phyloP scores from a whole-genome alignment of 1,140 invertebrate genomes.

The Laupala kohalensis region DNA sequence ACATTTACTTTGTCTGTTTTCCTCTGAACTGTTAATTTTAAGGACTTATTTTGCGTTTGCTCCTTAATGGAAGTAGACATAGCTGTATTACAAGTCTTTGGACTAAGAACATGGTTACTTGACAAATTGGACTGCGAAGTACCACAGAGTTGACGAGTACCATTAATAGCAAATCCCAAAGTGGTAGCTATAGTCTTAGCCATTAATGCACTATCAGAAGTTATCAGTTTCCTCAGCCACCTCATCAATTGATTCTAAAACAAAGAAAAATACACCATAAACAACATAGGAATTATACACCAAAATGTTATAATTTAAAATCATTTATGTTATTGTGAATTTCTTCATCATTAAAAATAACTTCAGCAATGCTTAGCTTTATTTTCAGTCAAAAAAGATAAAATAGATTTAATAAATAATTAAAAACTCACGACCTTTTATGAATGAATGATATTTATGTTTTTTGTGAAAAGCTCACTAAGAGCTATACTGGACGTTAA shows the following conservation, averaged over 20 bases:
- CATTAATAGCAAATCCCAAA: neutral
- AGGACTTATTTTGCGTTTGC: neutral
- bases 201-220: neutral
- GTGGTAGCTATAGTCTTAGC: neutral
- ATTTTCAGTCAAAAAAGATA: too few species aligned
- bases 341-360: too few species aligned
- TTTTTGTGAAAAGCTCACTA: too few species aligned
- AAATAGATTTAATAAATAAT: too few species aligned
- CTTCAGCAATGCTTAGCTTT: too few species aligned
- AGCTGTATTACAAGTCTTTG: neutral
- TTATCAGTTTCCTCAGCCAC: neutral
- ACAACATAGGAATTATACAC: too few species aligned
- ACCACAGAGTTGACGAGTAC: neutral
- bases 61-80: neutral
- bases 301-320: too few species aligned
- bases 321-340: too few species aligned
- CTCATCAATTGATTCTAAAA: neutral
- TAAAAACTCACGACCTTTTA: too few species aligned
- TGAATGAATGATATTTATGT: too few species aligned
- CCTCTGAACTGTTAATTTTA: neutral
- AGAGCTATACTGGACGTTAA: too few species aligned
- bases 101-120: neutral
- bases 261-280: neutral
- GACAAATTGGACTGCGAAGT: neutral
- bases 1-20: neutral